Conservation (phyloP, 2,113 vertebrate species). For the Anguilla rostrata region DNA sequence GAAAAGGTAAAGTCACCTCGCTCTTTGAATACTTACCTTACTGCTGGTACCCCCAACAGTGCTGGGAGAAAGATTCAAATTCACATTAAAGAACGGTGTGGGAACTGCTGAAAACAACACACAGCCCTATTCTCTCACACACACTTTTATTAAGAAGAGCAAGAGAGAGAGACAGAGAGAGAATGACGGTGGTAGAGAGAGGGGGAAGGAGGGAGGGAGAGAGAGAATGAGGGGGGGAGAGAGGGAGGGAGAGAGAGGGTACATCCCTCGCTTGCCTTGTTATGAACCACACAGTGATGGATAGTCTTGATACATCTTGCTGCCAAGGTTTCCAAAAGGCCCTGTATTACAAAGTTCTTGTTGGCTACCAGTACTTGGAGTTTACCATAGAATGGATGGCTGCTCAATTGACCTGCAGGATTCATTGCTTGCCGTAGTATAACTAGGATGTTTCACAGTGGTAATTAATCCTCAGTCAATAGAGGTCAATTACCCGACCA, state of each 20-base stretch:
- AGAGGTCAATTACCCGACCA: constrained; percentile 46
- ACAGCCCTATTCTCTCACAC: neutral
- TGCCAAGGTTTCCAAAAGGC: neutral
- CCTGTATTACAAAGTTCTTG: neutral
- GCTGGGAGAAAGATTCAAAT: neutral
- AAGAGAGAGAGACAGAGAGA: too few relatives aligned
- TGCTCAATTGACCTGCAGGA: neutral
- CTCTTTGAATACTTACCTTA: neutral
- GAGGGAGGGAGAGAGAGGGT: too few relatives aligned
- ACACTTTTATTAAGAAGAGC: too few relatives aligned
- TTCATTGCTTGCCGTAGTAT: constrained; percentile 20
- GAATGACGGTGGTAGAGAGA: too few relatives aligned
- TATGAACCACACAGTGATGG: neutral
- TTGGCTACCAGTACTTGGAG: neutral
- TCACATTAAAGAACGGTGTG: neutral
- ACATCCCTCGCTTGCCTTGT: neutral
- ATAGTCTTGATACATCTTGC: neutral
- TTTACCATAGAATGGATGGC: neutral
- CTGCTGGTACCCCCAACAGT: neutral
- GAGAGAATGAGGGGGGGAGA: too few relatives aligned
- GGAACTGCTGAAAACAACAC: neutral
- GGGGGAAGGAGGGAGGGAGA: too few relatives aligned
- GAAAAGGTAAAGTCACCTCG: neutral
- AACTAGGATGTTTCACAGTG: constrained; percentile 4
- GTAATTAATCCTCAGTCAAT: constrained; percentile 26